Conservation (phyloP, 1,140 invertebrate genomes). For the Globodera ellingtonae region DNA sequence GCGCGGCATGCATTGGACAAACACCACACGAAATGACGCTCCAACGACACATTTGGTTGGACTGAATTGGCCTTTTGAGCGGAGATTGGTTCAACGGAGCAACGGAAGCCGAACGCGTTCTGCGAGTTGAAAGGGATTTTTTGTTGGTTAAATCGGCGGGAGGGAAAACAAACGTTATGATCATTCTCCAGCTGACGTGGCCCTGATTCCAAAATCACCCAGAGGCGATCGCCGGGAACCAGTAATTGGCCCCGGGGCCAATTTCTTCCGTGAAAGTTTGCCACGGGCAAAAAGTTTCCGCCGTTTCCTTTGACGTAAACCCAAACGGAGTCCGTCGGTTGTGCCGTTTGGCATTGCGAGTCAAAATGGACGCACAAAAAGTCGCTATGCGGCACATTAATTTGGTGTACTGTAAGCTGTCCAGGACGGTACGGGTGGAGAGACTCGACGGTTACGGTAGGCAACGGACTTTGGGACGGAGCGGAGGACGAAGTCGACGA, state of each 20-base stretch:
- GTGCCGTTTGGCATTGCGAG: constrained; percentile 84
- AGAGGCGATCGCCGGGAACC: constrained; percentile 74
- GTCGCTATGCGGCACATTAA: constrained; percentile 67
- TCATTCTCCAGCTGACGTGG: constrained; percentile 28
- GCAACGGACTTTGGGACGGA: background rate
- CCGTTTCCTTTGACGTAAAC: constrained; percentile 69
- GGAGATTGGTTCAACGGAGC: constrained; percentile 56
- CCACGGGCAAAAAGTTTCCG: background rate
- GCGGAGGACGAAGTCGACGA: background rate
- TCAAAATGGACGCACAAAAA: constrained; percentile 93
- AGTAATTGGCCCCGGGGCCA: constrained; percentile 86
- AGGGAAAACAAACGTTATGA: background rate
- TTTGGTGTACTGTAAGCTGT: background rate
- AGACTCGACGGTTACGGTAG: background rate
- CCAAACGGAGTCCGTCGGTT: constrained; percentile 87
- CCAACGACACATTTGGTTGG: constrained; percentile 36
- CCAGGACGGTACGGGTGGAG: background rate
- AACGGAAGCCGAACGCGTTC: constrained; percentile 56
- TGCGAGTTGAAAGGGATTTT: background rate
- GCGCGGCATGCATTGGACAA: constrained; percentile 56
- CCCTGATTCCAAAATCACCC: constrained; percentile 54
- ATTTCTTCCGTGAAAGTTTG: constrained; percentile 27
- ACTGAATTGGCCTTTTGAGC: background rate
- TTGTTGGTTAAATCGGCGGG: constrained; percentile 17
- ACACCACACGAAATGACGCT: constrained; percentile 60